Evolutionary conservation across 2,888 invertebrate species (phyloP), one percentile per base, ranked within the genome.

Genomic region (Cylindroiulus punctatus): DNA sequence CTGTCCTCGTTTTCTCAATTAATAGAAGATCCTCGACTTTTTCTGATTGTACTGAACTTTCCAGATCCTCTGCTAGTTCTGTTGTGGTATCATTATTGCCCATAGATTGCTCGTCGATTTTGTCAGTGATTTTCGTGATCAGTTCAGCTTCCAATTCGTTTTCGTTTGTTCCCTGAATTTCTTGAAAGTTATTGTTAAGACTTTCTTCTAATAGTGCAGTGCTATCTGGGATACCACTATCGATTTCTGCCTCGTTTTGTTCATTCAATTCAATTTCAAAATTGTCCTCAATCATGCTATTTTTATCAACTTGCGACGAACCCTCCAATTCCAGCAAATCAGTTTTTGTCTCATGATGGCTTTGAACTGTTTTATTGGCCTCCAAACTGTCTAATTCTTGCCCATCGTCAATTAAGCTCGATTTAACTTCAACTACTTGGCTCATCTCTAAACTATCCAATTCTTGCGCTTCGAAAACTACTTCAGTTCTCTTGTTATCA

Each of bases 321-420:
- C 26, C 5, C 7, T 65, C 26, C 65, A 65, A 12, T 3, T 76
- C 30, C 5, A 32, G 76, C 14, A 30, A 30, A 14, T 76, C 30
- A 17, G 30, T 30, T 30, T 14, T 76, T 76, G 30, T 14, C 10
- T 30, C 65, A 26, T 10, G 65, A 65, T 10, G 10, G 2, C 26
- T 26, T 65, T 65, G 26, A 65, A n/a, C 65, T 26, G 65, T 26
- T 65, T 65, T 30, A 76, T 14, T 76, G 76, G 32, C 30, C 17
- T 76, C 76, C 76, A 76, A 76, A 76, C 76, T 76, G 76, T 76
- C 76, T 30, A 76, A 30, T 12, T 76, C 76, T 76, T 76, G 76
- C 5, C 76, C 76, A 12, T 76, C 76, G 30, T 65, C 65, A 2
- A 26, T 65, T 65, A 10, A 8, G 26, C 26, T 26, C 10, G n/a